Percentiles rank a stretch among this genome's conserved stretches.
phyloP scores from a whole-genome alignment of 2,797 vertebrate species.

The Choloepus didactylus region DNA sequence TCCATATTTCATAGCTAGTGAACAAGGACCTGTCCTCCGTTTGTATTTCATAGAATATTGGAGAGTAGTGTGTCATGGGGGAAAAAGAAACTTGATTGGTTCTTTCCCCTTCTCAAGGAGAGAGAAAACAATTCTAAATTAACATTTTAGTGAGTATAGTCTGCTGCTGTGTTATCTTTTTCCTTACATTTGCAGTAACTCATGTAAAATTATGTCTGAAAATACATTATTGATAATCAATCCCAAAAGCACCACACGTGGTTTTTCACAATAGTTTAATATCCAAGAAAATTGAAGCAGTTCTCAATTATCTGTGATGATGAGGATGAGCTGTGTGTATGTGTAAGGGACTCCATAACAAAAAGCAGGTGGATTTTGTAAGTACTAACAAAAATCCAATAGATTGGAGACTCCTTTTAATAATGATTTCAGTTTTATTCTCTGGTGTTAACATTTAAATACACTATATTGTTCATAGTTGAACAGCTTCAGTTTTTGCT shows the following conservation, averaged over 20 bases:
- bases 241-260: neutral
- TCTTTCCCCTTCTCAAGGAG: neutral
- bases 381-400: neutral
- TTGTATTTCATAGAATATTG: neutral
- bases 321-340: neutral
- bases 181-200: neutral
- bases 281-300: neutral
- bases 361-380: neutral
- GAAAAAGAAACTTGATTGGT: neutral
- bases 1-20: neutral
- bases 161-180: neutral
- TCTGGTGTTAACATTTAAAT: neutral
- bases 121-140: neutral
- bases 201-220: neutral
- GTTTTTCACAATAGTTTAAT: neutral
- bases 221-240: neutral
- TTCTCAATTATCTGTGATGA: neutral
- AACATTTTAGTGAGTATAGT: neutral
- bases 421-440: slow-evolving; percentile 1
- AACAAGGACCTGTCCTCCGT: neutral
- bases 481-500: slow-evolving; percentile 2
- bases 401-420: slow-evolving; percentile 3
- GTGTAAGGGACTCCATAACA: neutral
- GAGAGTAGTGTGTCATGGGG: neutral
- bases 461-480: slow-evolving; percentile 25